Evolutionary conservation across 2,797 vertebrate genomes (phyloP).

Genomic region (Zalophus californianus): DNA sequence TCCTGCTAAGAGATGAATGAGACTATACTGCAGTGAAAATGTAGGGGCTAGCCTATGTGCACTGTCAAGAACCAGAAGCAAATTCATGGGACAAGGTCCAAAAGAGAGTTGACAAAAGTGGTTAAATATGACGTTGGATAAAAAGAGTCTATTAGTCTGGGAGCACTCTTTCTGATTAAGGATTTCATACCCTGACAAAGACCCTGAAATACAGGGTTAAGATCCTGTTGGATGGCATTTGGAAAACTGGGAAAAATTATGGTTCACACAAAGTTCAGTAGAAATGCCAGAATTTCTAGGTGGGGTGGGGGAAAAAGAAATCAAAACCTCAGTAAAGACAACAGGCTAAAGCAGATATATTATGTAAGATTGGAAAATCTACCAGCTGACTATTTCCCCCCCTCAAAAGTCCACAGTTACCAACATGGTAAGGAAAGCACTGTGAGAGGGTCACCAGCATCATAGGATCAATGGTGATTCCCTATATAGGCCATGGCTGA

Average conservation of each 20-base stretch:
- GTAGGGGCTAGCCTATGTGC: fast-evolving
- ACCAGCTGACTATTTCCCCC: neutral
- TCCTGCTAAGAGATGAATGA: neutral
- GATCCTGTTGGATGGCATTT: neutral
- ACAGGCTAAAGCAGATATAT: neutral
- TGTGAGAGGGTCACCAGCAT: neutral
- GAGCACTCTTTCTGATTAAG: neutral
- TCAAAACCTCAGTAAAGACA: neutral
- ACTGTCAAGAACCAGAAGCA: neutral
- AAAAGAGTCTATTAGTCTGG: neutral
- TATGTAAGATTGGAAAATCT: neutral
- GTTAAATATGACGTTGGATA: neutral
- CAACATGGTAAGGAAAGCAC: neutral
- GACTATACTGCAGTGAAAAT: neutral
- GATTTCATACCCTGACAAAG: neutral
- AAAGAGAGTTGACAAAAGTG: neutral
- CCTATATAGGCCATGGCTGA: neutral
- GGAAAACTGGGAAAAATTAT: neutral
- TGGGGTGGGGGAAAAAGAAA: neutral
- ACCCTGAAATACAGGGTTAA: neutral
- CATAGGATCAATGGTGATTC: neutral
- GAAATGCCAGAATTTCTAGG: neutral
- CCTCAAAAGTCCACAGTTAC: neutral
- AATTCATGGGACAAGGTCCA: neutral
- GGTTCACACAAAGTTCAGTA: neutral